These are phyloP conservation scores for Caerostris darwini DNA, from an alignment of 1,140 invertebrate genomes.

Conservation along the genomic window DNA sequence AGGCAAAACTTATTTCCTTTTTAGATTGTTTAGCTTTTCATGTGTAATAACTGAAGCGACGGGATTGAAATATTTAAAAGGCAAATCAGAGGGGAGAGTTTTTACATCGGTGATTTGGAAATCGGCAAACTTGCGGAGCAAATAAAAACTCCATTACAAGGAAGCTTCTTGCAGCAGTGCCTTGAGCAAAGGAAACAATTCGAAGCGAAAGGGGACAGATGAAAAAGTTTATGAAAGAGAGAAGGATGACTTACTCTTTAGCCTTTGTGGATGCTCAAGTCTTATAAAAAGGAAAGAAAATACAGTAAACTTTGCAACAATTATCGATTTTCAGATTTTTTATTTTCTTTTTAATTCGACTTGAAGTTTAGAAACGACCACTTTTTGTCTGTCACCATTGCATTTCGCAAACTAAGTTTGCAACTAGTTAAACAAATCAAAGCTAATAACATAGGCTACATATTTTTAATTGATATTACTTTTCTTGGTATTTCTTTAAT, in stretches of 20 bases:
- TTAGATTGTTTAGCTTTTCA: conserved; percentile 56
- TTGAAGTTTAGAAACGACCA: background rate
- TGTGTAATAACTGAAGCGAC: conserved; percentile 63
- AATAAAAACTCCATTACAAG: conserved; percentile 61
- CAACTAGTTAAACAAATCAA: background rate
- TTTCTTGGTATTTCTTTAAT: no score
- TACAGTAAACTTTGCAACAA: background rate
- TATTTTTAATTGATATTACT: no score
- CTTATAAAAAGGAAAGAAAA: background rate
- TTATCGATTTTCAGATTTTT: background rate
- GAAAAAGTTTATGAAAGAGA: conserved; percentile 18
- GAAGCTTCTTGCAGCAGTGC: conserved; percentile 2
- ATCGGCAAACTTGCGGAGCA: conserved; percentile 54
- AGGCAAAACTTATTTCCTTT: conserved; percentile 16
- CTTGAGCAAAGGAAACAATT: conserved; percentile 39
- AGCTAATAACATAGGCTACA: background rate
- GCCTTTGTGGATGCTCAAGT: background rate
- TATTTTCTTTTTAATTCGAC: background rate
- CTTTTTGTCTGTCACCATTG: background rate
- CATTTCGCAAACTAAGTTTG: background rate
- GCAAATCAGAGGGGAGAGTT: conserved; percentile 34
- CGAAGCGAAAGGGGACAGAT: background rate
- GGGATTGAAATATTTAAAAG: conserved; percentile 69
- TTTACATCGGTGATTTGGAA: conserved; percentile 55
- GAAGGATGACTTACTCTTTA: background rate